Conservation (phyloP, 2,113 vertebrate genomes). For the Pollimyrus isidori region DNA sequence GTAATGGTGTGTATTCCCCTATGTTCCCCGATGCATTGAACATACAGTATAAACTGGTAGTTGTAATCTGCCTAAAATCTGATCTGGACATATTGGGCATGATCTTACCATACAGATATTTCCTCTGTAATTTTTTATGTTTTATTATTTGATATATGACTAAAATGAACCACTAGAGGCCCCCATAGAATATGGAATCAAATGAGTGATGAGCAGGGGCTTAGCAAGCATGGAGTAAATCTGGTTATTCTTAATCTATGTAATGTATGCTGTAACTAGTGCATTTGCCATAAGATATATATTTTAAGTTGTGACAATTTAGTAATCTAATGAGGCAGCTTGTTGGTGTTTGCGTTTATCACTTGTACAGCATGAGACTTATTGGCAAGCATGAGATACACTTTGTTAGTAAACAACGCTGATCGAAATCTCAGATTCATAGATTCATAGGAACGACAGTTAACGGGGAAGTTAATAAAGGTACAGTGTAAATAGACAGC, state of each 20-base stretch:
- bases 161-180: constrained; percentile 5
- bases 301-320: neutral
- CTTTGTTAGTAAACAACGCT: neutral
- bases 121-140: neutral
- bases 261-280: neutral
- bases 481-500: neutral
- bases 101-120: neutral
- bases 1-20: neutral
- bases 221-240: neutral
- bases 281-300: neutral
- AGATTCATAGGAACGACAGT: neutral
- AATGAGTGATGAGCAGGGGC: neutral
- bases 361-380: neutral
- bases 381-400: neutral
- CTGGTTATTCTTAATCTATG: neutral
- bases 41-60: neutral
- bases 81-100: neutral
- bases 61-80: neutral
- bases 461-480: neutral
- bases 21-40: neutral
- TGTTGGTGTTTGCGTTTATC: neutral
- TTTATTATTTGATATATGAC: neutral
- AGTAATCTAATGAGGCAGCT: neutral
- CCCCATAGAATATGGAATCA: constrained; percentile 6
- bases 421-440: neutral